Percentiles rank a stretch among this genome's conserved stretches.
phyloP scores from a whole-genome alignment of 2,113 vertebrate species.

The Pao palembangensis region DNA sequence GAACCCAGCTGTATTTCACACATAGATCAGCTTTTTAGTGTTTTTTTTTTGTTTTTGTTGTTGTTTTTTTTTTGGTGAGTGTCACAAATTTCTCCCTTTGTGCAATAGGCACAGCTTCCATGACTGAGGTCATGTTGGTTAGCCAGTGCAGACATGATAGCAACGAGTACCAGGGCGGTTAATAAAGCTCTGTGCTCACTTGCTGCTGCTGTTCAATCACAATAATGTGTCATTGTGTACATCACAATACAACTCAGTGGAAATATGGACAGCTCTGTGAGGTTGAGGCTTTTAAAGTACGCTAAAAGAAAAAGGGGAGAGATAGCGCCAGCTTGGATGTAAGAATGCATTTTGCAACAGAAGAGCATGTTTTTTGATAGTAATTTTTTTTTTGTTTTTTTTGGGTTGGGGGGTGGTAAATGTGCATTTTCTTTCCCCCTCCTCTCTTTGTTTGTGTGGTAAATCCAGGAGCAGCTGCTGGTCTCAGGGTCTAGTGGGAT shows the following conservation, averaged over 20 bases:
- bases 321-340: slow-evolving; percentile 1
- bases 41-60: too few relatives aligned
- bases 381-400: slow-evolving; percentile 20
- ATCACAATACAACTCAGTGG: slow-evolving; percentile 16
- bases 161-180: slow-evolving; percentile 26
- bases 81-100: slow-evolving; percentile 34
- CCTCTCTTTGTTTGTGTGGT: slow-evolving; percentile 80
- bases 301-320: slow-evolving; percentile 6
- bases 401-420: slow-evolving; percentile 41
- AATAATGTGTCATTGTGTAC: slow-evolving; percentile 42
- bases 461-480: slow-evolving; percentile 86
- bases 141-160: slow-evolving; percentile 38
- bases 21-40: too few relatives aligned
- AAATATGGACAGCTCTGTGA: slow-evolving; percentile 38
- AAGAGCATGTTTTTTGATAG: slow-evolving; percentile 69
- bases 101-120: slow-evolving; percentile 42
- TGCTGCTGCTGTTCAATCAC: slow-evolving; percentile 21
- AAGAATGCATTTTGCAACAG: slow-evolving; percentile 66
- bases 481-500: slow-evolving; percentile 87
- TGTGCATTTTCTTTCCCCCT: slow-evolving; percentile 49
- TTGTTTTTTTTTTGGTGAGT: slow-evolving; percentile 24
- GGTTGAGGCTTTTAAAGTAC: slow-evolving; percentile 41
- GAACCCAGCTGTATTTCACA: too few relatives aligned
- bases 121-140: slow-evolving; percentile 41
- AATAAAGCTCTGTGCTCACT: slow-evolving; percentile 10